Evolutionary conservation across 2,113 vertebrate species (phyloP), one percentile per base, ranked within the genome.

Genomic region (Sander lucioperca): DNA sequence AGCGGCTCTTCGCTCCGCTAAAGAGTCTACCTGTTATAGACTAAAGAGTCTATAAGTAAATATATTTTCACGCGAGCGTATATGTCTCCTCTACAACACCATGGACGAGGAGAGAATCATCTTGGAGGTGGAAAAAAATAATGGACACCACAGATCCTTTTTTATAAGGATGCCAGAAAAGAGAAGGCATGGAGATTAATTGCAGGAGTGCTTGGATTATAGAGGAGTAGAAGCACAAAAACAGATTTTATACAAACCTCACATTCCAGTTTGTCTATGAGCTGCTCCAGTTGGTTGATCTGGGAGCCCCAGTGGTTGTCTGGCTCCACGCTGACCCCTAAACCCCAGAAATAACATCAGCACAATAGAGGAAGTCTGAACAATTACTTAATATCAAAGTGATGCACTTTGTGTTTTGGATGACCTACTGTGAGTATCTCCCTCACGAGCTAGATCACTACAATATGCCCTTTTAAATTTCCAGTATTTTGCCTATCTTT

Each of bases 221-320:
- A n/a, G n/a, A 14, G 66, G 50, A 50, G 50, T 19, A 50, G 5
- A 56, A 48, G 36, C 23, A 27, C 1, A 56, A 50, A 63, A 18
- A 36, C 7, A 11, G 9, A 77, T 65, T 74, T 62, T 1, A 69
- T n/a, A 91, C 93, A 7, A 87, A 99, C 98, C 97, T 98, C 97
- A 92, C 95, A 96, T 92, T 99, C 97, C 57, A 99, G 94, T 86
- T 98, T 98, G 94, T 98, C 96, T 0, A 99, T 96, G 88, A 99
- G 96, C 85, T 98, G 96, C 92, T 99, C 97, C 27, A 99, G 95
- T 67, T 97, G 96, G 86, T 95, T 96, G 85, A 99, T 96, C 93
- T 99, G 97, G 74, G 96, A 95, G 88, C 90, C 94, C 98, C 98
- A 99, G 75, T 97, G 96, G 86, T 94, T 96, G 91, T 95, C 97